Conservation (phyloP, 2,113 vertebrate species). For the Saccopteryx leptura region DNA sequence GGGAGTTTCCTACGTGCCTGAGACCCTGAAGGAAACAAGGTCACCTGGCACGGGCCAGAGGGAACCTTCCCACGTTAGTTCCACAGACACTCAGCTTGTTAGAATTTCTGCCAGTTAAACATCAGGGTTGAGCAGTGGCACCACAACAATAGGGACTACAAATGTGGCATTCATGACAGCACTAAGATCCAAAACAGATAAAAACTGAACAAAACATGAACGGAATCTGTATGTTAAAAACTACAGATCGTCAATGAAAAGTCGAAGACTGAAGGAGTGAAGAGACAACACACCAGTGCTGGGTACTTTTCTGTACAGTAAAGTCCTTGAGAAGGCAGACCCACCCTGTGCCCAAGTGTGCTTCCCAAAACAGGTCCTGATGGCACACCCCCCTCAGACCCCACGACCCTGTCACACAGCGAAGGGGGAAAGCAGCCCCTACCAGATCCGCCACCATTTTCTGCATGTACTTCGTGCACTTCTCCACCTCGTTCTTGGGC, state of each 20-base stretch:
- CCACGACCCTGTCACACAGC: rapidly evolving
- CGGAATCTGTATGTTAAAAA: rapidly evolving
- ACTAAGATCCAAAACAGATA: too few species aligned
- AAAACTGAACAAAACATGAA: rapidly evolving
- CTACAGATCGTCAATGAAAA: not conserved
- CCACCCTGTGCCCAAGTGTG: rapidly evolving
- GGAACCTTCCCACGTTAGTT: not conserved
- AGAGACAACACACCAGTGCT: rapidly evolving
- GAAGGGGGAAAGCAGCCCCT: not conserved
- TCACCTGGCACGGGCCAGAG: rapidly evolving
- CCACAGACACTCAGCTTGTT: rapidly evolving
- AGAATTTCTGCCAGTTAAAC: not conserved
- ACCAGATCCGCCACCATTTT: constrained; percentile 99
- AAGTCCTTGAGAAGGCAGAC: rapidly evolving
- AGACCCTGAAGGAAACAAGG: not conserved
- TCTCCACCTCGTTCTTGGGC: constrained; percentile 98
- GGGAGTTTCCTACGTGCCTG: not conserved
- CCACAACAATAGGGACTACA: rapidly evolving
- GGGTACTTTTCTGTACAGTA: too few species aligned
- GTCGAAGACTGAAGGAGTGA: not conserved
- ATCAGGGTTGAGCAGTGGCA: rapidly evolving
- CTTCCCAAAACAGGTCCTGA: not conserved
- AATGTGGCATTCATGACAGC: rapidly evolving
- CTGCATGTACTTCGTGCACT: constrained; percentile 98
- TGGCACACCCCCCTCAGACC: not conserved